Evolutionary conservation across 1,140 invertebrate species (phyloP), one percentile per base, ranked within the genome.

Genomic region (Helicoverpa zea): DNA sequence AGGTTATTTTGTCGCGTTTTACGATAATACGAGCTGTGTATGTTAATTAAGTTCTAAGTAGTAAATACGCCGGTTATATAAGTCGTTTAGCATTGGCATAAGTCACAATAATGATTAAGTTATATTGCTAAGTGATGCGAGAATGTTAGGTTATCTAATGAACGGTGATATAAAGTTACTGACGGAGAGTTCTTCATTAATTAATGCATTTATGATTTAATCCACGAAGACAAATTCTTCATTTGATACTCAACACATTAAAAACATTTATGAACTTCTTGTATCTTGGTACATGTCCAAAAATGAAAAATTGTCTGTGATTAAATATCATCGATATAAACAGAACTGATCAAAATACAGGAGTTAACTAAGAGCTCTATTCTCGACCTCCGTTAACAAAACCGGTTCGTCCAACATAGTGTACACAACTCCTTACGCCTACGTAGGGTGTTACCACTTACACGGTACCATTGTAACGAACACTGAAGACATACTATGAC

Each of bases 31-130:
- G 58, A 43, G 12, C 23, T 61, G 13, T 61, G 13, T 30, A 61
- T 29, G 18, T 61, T 61, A 61, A 61, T 61, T 61, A 14, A 29
- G 18, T 9, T 29, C 4, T n/a, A n/a, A 47, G 7, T 43, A 43
- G 35, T 64, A 64, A 64, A 64, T 64, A 47, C 9, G 61, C 9
- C 63, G 63, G 16, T 43, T 64, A 64, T 64, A 35, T 64, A 64
- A 47, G 29, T 64, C 29, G 29, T 43, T 54, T 61, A 12, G 23
- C 11, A 61, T 30, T 29, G 23, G 23, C 14, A 1, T 30, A 13
- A 52, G 66, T 70, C 43, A 16, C 66, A 51, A 52, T 29, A 51
- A 52, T 70, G 13, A 52, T 70, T 52, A 70, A 70, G 66, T 70
- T 70, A 70, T 70, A 16, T 70, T 23, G 12, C 63, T 47, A 64